Percentiles rank a stretch among this genome's conserved stretches.
Conservation (phyloP, 2,888 invertebrate genomes). For the Rosalia funebris region DNA sequence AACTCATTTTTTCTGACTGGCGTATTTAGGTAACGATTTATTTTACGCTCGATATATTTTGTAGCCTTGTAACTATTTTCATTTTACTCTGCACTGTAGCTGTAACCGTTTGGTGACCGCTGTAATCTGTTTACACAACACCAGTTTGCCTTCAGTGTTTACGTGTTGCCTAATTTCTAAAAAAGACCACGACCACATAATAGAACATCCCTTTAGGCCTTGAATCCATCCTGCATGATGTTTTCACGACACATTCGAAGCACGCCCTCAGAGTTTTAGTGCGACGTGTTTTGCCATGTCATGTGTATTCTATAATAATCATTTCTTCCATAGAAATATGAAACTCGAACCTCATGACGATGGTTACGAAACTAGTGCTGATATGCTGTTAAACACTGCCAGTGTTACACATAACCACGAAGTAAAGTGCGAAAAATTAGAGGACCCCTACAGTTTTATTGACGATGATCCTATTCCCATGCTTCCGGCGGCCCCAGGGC, state of each 20-base stretch:
- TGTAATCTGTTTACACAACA: conserved; percentile 45
- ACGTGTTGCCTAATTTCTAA: conserved; percentile 52
- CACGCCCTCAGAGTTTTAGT: conserved; percentile 45
- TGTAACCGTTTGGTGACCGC: conserved; percentile 44
- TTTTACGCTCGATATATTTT: conserved; percentile 40
- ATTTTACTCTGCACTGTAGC: conserved; percentile 36
- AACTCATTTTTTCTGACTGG: conserved; percentile 29
- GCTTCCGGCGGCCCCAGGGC: conserved; percentile 57
- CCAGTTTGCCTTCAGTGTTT: conserved; percentile 51
- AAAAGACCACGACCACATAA: conserved; percentile 42
- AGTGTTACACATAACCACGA: conserved; percentile 60
- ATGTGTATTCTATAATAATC: conserved; percentile 26
- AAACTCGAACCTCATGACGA: conserved; percentile 82
- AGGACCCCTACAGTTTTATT: conserved; percentile 88
- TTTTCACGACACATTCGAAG: conserved; percentile 45
- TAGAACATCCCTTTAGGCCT: conserved; percentile 52
- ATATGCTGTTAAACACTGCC: conserved; percentile 66
- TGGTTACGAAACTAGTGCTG: conserved; percentile 88
- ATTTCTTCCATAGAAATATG: conserved; percentile 59
- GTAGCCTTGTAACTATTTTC: conserved; percentile 44
- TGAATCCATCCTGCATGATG: conserved; percentile 49
- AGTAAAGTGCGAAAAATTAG: conserved; percentile 65
- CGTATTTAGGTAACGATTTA: conserved; percentile 38
- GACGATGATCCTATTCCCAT: conserved; percentile 75
- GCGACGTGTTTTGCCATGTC: conserved; percentile 18